phyloP scores from a whole-genome alignment of 1,140 invertebrate genomes.

The Paraescarpia echinospica region DNA sequence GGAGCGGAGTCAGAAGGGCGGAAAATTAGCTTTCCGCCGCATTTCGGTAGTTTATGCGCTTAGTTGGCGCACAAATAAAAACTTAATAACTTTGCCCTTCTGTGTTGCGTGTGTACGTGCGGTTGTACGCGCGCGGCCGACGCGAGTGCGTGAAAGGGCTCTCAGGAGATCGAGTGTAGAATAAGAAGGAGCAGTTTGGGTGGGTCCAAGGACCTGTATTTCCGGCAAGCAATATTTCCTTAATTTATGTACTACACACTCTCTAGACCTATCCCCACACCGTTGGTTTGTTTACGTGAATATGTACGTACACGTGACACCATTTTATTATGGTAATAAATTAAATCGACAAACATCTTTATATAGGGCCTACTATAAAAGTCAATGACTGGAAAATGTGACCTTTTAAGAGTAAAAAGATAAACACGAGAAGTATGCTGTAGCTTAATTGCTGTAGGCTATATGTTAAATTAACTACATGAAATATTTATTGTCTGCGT shows the following conservation, averaged over 20 bases:
- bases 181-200: not conserved
- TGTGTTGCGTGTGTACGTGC: not conserved
- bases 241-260: not conserved
- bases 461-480: not conserved
- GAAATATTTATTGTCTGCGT: not conserved
- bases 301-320: too few species aligned
- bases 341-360: not conserved
- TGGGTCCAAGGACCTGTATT: too few species aligned
- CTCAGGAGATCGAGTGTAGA: not conserved
- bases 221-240: not conserved
- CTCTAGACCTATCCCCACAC: too few species aligned
- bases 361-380: not conserved
- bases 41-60: slow-evolving; percentile 5
- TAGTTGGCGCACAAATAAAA: slow-evolving; percentile 1
- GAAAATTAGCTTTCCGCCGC: slow-evolving; percentile 3
- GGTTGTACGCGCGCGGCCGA: not conserved
- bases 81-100: slow-evolving; percentile 5
- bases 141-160: not conserved
- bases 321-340: not conserved
- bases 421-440: not conserved
- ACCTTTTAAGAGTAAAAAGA: not conserved
- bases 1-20: not conserved
- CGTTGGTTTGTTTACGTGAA: too few species aligned
- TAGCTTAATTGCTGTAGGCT: not conserved
- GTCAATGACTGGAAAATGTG: not conserved